Base-by-base conservation (phyloP, 35 echinoderm and acorn worm species). In the Acanthaster planci region DNA sequence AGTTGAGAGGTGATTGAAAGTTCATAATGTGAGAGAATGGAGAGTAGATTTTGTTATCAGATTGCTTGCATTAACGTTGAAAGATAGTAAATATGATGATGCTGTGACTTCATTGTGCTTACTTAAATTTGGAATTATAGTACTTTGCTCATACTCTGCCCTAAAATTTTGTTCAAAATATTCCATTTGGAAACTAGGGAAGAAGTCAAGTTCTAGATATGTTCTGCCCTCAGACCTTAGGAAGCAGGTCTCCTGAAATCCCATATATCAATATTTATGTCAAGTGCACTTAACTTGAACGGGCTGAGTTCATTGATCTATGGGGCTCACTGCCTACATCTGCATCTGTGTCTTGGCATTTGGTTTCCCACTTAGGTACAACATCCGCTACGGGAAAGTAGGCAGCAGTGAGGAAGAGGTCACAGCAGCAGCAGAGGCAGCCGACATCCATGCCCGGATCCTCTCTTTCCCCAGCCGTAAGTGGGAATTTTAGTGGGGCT, bases 401-500 rank as follows among this genome's bases (percentile, higher is more conserved):
- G 52, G 85, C 1, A 80, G 90, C 52, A 40, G 68, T 15, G 89
- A 90, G 34, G 87, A 93, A 30, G 95, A 97, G 79, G 87, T 97
- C 1, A 84, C 86, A 40, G 79, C 78, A 17, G 90, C 90, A 32
- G 90, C 94, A 3, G 59, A 64, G 10, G 94, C 94, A 50, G 94
- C 94, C 19, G 94, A 97, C 52, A 93, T 97, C 27, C 94, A 97
- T 76, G 47, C 76, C 18, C 85, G 87, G 40, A 97, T 97, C 34
- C 39, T 87, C 36, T 80, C 87, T 15, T 97, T 97, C 79, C 94
- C 94, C 14, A 84, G 87, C 40, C 81, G 94, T 93, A 44, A 96
- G 86, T 79, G 21, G 57, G 27, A 1, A 60, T 67, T 22, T 22
- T 21, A 67, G 23, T 57, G 2, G 4, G 56, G 56, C 17, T 10